phyloP scores from a whole-genome alignment of 2,113 vertebrate genomes.

The Falcunculus frontatus region DNA sequence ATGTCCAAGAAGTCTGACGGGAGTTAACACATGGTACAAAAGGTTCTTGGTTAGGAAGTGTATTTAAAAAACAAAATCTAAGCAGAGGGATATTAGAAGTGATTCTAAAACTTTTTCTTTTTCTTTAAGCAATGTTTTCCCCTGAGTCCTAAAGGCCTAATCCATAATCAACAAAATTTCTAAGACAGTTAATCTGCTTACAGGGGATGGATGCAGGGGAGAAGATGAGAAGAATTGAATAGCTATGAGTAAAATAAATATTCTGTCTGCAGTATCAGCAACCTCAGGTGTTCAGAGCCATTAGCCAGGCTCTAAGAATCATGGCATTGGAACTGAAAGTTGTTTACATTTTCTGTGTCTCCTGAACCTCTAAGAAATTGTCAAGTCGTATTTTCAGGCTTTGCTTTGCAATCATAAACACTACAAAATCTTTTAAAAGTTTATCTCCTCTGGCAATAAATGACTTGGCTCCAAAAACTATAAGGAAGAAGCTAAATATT shows the following conservation, averaged over 20 bases:
- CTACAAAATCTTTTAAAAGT: neutral
- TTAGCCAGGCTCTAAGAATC: neutral
- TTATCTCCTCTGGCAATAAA: neutral
- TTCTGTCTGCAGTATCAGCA: neutral
- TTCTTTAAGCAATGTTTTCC: neutral
- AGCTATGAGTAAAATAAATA: neutral
- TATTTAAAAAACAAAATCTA: neutral
- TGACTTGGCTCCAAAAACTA: neutral
- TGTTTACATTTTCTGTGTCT: neutral
- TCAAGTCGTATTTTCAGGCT: neutral
- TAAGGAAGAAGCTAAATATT: neutral
- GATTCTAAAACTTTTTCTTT: neutral
- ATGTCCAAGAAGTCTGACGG: neutral
- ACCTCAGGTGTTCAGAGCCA: neutral
- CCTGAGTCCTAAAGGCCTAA: neutral
- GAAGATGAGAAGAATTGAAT: neutral
- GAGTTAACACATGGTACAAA: neutral
- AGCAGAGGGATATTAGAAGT: neutral
- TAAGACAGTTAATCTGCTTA: neutral
- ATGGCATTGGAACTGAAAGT: neutral
- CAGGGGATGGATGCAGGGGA: rapidly evolving
- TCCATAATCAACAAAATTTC: neutral
- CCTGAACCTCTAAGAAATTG: neutral
- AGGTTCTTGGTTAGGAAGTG: neutral
- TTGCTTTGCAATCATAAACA: neutral